Conservation (phyloP, 1,140 invertebrate genomes). For the Daktulosphaira vitifoliae region DNA sequence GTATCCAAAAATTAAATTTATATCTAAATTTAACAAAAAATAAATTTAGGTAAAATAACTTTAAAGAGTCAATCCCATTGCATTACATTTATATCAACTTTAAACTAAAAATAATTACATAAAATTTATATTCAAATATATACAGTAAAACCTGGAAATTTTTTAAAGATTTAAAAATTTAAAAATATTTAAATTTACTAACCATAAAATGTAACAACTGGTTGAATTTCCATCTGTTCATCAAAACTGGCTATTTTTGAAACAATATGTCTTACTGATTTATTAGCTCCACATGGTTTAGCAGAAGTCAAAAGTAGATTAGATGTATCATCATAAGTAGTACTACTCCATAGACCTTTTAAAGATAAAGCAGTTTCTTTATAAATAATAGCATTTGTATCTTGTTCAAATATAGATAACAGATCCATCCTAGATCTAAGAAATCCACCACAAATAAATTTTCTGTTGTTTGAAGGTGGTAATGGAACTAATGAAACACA, state of each 20-base stretch:
- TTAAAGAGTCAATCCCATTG: too few relatives aligned
- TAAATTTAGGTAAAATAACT: too few relatives aligned
- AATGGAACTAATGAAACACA: constrained; percentile 14
- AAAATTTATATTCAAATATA: too few relatives aligned
- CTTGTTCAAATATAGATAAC: constrained; percentile 13
- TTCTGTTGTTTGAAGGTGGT: not conserved
- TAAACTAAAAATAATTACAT: too few relatives aligned
- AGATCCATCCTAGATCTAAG: not conserved
- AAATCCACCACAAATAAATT: constrained; percentile 4
- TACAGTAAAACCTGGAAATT: too few relatives aligned
- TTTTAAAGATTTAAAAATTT: too few relatives aligned
- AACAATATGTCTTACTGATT: constrained; percentile 1
- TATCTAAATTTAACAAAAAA: too few relatives aligned
- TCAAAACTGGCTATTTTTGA: not conserved
- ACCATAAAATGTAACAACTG: constrained; percentile 19
- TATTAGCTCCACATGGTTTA: constrained; percentile 5
- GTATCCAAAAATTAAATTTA: too few relatives aligned
- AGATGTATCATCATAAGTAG: not conserved
- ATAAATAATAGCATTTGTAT: not conserved
- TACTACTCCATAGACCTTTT: constrained; percentile 6
- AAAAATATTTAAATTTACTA: not conserved
- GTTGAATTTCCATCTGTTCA: not conserved
- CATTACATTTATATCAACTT: too few relatives aligned
- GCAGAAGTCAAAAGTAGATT: not conserved
- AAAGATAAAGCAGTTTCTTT: constrained; percentile 2